These are phyloP conservation scores for Parascotia fuliginaria DNA, from an alignment of 2,888 invertebrate species.

Conservation along the genomic window DNA sequence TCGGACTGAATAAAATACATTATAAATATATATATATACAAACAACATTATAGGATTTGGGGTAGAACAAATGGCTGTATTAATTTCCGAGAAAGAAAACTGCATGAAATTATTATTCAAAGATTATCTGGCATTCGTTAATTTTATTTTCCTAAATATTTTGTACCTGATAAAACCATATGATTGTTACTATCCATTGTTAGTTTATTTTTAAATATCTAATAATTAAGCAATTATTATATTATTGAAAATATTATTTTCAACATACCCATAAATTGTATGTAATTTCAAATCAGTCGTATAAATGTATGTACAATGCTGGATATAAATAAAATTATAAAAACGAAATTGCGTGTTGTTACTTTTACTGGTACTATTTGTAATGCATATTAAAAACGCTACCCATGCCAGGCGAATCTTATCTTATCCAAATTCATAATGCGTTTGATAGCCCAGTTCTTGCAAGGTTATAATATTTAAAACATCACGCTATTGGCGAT, in stretches of 20 bases:
- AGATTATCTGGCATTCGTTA: neutral
- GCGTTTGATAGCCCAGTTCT: too few relatives aligned
- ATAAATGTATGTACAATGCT: conserved; percentile 18
- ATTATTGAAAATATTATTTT: neutral
- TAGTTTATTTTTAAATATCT: neutral
- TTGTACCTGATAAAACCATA: neutral
- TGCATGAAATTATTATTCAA: neutral
- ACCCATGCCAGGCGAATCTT: too few relatives aligned
- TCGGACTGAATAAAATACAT: neutral
- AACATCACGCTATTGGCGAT: too few relatives aligned
- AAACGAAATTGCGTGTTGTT: neutral
- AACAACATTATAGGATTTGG: neutral
- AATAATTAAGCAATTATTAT: neutral
- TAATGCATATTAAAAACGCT: neutral
- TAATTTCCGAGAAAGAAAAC: neutral
- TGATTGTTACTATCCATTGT: neutral
- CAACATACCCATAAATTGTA: neutral
- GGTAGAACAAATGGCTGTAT: neutral
- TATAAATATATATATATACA: too few relatives aligned
- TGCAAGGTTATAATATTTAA: too few relatives aligned
- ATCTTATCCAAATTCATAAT: too few relatives aligned
- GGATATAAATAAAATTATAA: conserved; percentile 13
- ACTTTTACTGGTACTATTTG: neutral
- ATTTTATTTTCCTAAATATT: neutral
- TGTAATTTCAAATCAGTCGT: conserved; percentile 5